Base-by-base conservation (phyloP, 2,888 invertebrate genomes). In the Melanostoma mellinum region DNA sequence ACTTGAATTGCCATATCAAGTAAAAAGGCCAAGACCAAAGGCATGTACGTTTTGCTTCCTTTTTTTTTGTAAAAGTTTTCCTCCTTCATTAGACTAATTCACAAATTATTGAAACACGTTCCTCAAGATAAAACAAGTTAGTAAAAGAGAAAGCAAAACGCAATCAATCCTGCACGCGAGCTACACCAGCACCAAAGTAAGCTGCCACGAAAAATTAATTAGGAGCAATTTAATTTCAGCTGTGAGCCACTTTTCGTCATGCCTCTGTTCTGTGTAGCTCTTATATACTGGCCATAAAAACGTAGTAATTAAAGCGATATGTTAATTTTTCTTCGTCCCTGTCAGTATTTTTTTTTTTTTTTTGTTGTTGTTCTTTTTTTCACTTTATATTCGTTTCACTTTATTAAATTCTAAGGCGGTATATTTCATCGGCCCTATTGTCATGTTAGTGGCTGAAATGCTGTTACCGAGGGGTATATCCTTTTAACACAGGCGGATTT, bases 221-320 rank as follows among this genome's bases (percentile, higher is more conserved):
- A 76, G 65, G 67, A 48, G 69, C 69, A 56, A 80, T 75, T 80
- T 63, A 48, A 69, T 46, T 63, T 69, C 60, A 53, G 30, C 65
- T 36, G 8, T 33, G 60, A 67, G 76, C 65, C 76, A 58, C 65
- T 76, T 69, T 65, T 65, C 63, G 52, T 69, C 75, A 58, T 75
- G 63, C 52, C 63, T 50, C 50, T 63, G 48, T 48, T 36, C 48
- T 61, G 1, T 20, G 20, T 10, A 46, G 46, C 60, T 36, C n/a
- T 50, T 65, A 52, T 68, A 8, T 38, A 46, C 52, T 30, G 44
- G 44, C 48, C 50, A 50, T 63, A 44, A 75, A 75, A 80, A 80
- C 63, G 38, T 46, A 53, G 71, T 81, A 81, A 76, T 81, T 81
- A 81, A 76, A 48, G 69, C 55, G 71, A 67, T 76, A 81, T 81